Base-by-base conservation (phyloP, 2,797 vertebrate genomes). In the Dermochelys coriacea region DNA sequence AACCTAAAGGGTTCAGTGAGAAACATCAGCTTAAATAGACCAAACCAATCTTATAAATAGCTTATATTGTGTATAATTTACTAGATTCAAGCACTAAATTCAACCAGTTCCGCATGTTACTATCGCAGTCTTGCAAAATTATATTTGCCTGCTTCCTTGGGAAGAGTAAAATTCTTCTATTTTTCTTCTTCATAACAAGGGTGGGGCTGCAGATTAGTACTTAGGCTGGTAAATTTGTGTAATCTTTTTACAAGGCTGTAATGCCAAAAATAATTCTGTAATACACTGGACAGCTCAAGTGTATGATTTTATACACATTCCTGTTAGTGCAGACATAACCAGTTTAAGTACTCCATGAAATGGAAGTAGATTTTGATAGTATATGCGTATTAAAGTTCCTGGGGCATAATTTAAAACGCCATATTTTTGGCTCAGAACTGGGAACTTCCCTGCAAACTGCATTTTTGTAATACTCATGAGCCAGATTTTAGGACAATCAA, bases 21-120 rank as follows among this genome's bases (percentile, higher is more conserved):
- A 86, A 15, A 8, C 78, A 8, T 54, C 31, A 61, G 14, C 51
- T 87, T 61, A 80, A 45, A 95, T 78, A 34, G 41, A 92, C 45
- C 5, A 89, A 94, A 82, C 10, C 27, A 64, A 23, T 8, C 75
- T 87, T 93, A 81, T 41, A 85, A 91, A 77, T 12, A 71, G 91
- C 34, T 80, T 27, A 51, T 52, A 59, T 29, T 74, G 52, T 89
- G 90, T 45, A 82, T 75, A 83, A 88, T 88, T 87, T 85, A 89
- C 5, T 80, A 23, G 5, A 18, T 82, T 94, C 77, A 51, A 87
- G 10, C 47, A 4, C 55, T 57, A 57, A 57, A 57, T 29, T 29
- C 19, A 80, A n/a, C 11, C 90, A 91, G 57, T 88, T 19, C 6
- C 51, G 2, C 8, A 4, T 21, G 45, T n/a, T 68, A 31, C 5